phyloP scores from a whole-genome alignment of 2,797 vertebrate species.

The Cynopterus sphinx region DNA sequence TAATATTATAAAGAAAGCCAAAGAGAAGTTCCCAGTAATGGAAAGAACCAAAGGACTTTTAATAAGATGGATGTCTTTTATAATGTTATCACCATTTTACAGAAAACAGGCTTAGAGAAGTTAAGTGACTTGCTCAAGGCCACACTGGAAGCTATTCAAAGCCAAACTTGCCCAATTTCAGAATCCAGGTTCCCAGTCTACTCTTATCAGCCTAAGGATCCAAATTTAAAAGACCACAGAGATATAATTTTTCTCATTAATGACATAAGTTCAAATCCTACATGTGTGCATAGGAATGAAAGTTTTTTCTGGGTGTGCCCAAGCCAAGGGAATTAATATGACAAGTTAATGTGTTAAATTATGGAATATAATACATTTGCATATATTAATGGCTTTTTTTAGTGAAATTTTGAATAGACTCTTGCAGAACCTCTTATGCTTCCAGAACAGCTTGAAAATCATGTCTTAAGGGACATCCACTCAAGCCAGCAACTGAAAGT shows the following conservation, averaged over 20 bases:
- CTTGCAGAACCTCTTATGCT: not conserved
- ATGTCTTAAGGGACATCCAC: not conserved
- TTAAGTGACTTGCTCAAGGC: not conserved
- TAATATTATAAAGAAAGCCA: not conserved
- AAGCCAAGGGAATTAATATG: not conserved
- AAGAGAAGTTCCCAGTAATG: not conserved
- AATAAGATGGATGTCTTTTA: not conserved
- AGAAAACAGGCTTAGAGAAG: not conserved
- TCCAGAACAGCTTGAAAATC: not conserved
- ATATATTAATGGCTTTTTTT: not conserved
- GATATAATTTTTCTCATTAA: not conserved
- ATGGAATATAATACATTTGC: not conserved
- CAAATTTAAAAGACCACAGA: not conserved
- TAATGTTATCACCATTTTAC: not conserved
- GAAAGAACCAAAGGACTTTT: not conserved
- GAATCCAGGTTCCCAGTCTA: not conserved
- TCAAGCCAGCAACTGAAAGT: not conserved
- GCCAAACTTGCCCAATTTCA: not conserved
- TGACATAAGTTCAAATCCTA: not conserved
- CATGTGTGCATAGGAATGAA: not conserved
- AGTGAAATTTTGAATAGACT: not conserved
- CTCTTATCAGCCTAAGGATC: not conserved
- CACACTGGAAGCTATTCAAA: not conserved
- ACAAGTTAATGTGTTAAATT: not conserved
- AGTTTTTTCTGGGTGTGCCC: not conserved